These are phyloP conservation scores for Drosophila erecta DNA, from an alignment of 1,140 invertebrate species.

Conservation along the genomic window DNA sequence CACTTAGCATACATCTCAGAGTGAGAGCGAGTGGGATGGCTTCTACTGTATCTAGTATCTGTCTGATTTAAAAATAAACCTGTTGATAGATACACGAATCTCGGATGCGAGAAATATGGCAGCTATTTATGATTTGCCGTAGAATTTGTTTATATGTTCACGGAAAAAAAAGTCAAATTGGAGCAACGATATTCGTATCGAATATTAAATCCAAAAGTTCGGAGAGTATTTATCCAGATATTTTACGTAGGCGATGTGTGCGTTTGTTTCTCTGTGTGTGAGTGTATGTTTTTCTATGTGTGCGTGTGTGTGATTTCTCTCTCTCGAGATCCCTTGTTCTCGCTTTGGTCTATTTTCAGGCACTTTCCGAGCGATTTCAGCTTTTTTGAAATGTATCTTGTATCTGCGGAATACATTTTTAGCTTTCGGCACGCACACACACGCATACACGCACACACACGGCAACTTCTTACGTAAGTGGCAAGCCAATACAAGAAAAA, in stretches of 20 bases:
- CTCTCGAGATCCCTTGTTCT: slow-evolving; percentile 9
- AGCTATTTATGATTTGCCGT: slow-evolving; percentile 29
- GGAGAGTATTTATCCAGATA: slow-evolving; percentile 33
- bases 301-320: slow-evolving; percentile 13
- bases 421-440: slow-evolving; percentile 57
- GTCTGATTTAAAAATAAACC: slow-evolving; percentile 46
- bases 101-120: slow-evolving; percentile 30
- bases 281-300: slow-evolving; percentile 15
- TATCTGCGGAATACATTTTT: slow-evolving; percentile 65
- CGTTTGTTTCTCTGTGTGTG: slow-evolving; percentile 5
- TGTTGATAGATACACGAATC: slow-evolving; percentile 46
- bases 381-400: slow-evolving; percentile 54
- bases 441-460: slow-evolving; percentile 23
- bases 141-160: slow-evolving; percentile 20
- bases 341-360: slow-evolving; percentile 67
- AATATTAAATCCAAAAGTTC: slow-evolving; percentile 21
- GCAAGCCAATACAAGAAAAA: slow-evolving; percentile 34
- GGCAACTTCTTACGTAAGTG: slow-evolving; percentile 61
- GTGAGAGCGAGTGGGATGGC: slow-evolving; percentile 9
- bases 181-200: slow-evolving; percentile 2
- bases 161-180: slow-evolving; percentile 3
- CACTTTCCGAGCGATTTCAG: slow-evolving; percentile 44
- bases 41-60: slow-evolving; percentile 40
- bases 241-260: slow-evolving; percentile 9
- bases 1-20: slow-evolving; percentile 9